Evolutionary conservation across 2,113 vertebrate genomes (phyloP).

Genomic region (Thalassoma bifasciatum): DNA sequence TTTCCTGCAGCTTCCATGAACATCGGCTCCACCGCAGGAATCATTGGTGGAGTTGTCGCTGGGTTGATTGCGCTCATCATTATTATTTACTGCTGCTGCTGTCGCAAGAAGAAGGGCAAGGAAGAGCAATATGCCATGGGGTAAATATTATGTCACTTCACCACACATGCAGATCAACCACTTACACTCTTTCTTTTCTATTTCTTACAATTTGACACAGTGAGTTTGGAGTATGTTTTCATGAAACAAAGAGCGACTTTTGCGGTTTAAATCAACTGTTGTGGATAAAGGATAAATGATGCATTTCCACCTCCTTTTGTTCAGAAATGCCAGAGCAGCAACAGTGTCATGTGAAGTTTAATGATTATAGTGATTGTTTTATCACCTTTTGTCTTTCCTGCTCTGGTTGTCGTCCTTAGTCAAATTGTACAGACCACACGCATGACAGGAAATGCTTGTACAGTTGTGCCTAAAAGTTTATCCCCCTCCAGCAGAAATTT

Average conservation of each 20-base stretch:
- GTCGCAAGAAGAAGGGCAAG: constrained; percentile 57
- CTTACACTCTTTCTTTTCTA: not conserved
- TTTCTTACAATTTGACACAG: not conserved
- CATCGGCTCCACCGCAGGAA: constrained; percentile 62
- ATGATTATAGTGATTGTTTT: no score
- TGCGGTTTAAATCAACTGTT: not conserved
- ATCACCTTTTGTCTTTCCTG: no score
- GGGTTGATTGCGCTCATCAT: constrained; percentile 46
- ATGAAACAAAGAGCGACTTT: not conserved
- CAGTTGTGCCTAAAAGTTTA: no score
- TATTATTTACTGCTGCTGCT: constrained; percentile 72
- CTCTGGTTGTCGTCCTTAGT: no score
- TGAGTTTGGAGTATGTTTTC: not conserved
- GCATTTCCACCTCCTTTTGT: no score
- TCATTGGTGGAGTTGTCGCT: constrained; percentile 55
- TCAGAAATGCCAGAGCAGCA: no score
- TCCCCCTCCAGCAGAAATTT: no score
- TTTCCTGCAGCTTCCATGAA: constrained; percentile 72
- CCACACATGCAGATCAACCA: not conserved
- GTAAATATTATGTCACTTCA: constrained; percentile 51
- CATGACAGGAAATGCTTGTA: no score
- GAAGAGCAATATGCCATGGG: constrained; percentile 64
- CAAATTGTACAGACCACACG: no score
- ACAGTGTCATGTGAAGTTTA: no score
- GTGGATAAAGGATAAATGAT: not conserved